phyloP scores from a whole-genome alignment of 1,140 invertebrate genomes.

The Drosophila repleta region DNA sequence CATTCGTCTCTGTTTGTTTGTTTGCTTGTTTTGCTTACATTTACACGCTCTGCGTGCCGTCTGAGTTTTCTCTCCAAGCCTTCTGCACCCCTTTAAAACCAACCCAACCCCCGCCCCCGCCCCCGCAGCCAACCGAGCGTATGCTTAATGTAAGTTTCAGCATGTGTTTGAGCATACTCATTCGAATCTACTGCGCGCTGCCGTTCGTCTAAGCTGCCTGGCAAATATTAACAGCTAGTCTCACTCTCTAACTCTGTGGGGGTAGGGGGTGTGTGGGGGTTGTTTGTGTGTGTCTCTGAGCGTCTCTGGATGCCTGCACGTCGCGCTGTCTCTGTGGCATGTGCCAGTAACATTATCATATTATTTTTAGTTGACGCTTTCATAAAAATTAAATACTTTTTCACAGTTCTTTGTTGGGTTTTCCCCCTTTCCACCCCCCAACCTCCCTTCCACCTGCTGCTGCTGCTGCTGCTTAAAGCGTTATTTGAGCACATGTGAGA shows the following conservation, averaged over 20 bases:
- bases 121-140: slow-evolving; percentile 8
- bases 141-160: slow-evolving; percentile 39
- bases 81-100: neutral
- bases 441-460: neutral
- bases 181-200: slow-evolving; percentile 12
- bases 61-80: slow-evolving; percentile 1
- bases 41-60: slow-evolving; percentile 60
- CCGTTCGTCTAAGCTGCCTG: slow-evolving; percentile 18
- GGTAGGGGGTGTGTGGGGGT: slow-evolving; percentile 9
- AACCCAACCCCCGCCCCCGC: neutral
- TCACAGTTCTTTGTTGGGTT: neutral
- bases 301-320: slow-evolving; percentile 22
- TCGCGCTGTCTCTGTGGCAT: slow-evolving; percentile 6
- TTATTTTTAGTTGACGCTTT: slow-evolving; percentile 68
- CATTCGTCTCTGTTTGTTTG: slow-evolving; percentile 17
- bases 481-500: slow-evolving; percentile 8
- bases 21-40: slow-evolving; percentile 64
- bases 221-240: slow-evolving; percentile 48
- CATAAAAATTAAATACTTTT: slow-evolving; percentile 75
- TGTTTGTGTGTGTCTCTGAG: neutral
- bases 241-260: neutral
- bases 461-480: neutral
- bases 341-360: slow-evolving; percentile 62
- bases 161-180: slow-evolving; percentile 15
- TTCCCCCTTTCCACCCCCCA: neutral